Evolutionary conservation across 2,797 vertebrate genomes (phyloP), one percentile per base, ranked within the genome.

Genomic region (Coranthus polyacanthus): DNA sequence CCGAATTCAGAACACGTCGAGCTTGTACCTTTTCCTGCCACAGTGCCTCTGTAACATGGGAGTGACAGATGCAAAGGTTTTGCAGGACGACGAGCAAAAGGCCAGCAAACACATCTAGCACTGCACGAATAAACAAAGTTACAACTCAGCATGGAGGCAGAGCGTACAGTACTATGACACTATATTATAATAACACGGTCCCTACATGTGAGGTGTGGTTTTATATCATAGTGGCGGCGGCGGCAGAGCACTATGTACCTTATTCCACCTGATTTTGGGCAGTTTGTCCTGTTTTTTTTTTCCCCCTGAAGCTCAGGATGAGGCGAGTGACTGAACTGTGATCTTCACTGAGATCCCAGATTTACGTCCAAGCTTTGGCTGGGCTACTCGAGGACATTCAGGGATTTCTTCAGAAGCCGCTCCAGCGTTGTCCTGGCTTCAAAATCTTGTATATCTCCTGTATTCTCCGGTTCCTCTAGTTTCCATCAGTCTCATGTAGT

Each of bases 1-100:
- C 42, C 70, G 60, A 65, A 78, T 65, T 42, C 61, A 56, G 54
- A 82, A 56, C 68, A 69, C 62, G 73, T 86, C 75, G 70, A 32
- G 12, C 55, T 68, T 51, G 41, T 68, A 59, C 12, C 16, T 61
- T 60, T 68, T 68, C 20, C 29, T 68, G 61, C 50, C 59, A 62
- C 57, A 9, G 37, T 20, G 44, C 10, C 22, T 83, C 41, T 62
- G 44, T 72, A 68, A 51, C 61, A 44, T 13, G 53, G 55, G 6
- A 75, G 49, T 72, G 74, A 72, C 42, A 73, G 56, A 57, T 17
- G 2, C 16, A 38, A 10, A 20, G 26, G 29, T 26, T 38, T 10
- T 12, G 24, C 18, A 18, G 52, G 22, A n/a, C 34, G 39, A 36
- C 32, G 26, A 29, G 65, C 43, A 50, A 18, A 52, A 63, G 62